These are phyloP conservation scores for Odontomachus brunneus DNA, from an alignment of 1,140 invertebrate genomes.

Conservation along the genomic window DNA sequence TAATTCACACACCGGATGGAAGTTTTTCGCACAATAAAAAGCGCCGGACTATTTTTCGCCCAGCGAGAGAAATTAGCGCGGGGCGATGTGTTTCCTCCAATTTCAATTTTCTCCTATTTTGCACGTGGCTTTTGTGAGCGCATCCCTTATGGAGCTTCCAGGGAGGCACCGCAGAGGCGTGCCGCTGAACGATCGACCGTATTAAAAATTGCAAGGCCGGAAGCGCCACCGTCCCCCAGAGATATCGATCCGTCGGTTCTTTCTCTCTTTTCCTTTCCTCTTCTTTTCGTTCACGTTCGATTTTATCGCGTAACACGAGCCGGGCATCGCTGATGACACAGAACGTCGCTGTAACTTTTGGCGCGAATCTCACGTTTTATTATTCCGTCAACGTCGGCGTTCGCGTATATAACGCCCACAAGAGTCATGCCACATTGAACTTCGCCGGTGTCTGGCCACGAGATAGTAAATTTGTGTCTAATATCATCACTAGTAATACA, in stretches of 20 bases:
- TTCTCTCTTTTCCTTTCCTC: neutral
- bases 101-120: slow-evolving; percentile 48
- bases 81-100: neutral
- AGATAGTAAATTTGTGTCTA: too few relatives aligned
- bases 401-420: too few relatives aligned
- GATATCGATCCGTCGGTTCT: slow-evolving; percentile 14
- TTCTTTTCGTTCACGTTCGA: too few relatives aligned
- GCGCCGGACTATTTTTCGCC: slow-evolving; percentile 32
- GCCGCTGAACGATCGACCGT: slow-evolving; percentile 6
- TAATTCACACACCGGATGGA: slow-evolving; percentile 39
- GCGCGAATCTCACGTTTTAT: slow-evolving; percentile 16
- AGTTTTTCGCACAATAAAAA: slow-evolving; percentile 18
- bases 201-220: slow-evolving; percentile 39
- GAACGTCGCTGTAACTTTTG: slow-evolving; percentile 16
- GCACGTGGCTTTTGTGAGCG: slow-evolving; percentile 3
- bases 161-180: neutral
- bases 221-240: neutral
- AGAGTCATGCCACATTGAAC: too few relatives aligned
- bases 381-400: neutral
- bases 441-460: too few relatives aligned
- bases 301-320: neutral
- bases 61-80: slow-evolving; percentile 22
- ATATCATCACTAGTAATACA: too few relatives aligned
- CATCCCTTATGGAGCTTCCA: neutral
- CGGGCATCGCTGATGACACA: slow-evolving; percentile 8